These are phyloP conservation scores for Cremastobaeus sp. DNA, from an alignment of 2,888 invertebrate species.

Conservation along the genomic window DNA sequence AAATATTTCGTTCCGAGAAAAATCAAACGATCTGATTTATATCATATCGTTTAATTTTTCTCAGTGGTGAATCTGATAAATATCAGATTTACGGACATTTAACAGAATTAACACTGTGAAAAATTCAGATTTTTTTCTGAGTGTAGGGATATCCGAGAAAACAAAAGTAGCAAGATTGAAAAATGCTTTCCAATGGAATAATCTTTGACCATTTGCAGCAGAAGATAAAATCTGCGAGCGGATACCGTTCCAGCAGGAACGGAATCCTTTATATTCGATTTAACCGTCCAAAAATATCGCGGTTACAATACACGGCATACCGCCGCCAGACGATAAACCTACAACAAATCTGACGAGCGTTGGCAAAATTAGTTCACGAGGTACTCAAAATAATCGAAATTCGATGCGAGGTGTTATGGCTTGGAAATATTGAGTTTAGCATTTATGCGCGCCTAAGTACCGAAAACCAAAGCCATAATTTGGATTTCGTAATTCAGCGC, in stretches of 20 bases:
- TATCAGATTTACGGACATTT: too few relatives aligned
- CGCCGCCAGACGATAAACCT: constrained; percentile 3
- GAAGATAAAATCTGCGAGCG: constrained; percentile 6
- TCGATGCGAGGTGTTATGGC: background rate
- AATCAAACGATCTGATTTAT: too few relatives aligned
- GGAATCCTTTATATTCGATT: constrained; percentile 23
- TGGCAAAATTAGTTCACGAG: background rate
- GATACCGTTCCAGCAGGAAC: constrained; percentile 3
- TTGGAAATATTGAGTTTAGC: background rate
- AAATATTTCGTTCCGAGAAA: too few relatives aligned
- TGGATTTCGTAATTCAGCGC: constrained; percentile 23
- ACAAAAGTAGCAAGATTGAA: too few relatives aligned
- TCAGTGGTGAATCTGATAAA: too few relatives aligned
- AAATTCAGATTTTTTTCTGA: too few relatives aligned
- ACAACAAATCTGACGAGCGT: background rate
- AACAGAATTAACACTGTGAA: too few relatives aligned
- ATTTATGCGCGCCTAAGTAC: constrained; percentile 13
- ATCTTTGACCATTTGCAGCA: too few relatives aligned
- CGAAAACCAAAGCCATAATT: constrained; percentile 32
- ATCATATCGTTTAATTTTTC: too few relatives aligned
- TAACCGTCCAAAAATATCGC: constrained; percentile 18
- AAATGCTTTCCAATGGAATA: too few relatives aligned
- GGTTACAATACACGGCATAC: constrained; percentile 12
- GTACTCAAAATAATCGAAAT: background rate
- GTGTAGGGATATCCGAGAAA: too few relatives aligned